A percentile compares a stretch with the other conserved stretches of the same genome.
phyloP scores from a whole-genome alignment of 1,140 invertebrate genomes.

The Paraescarpia echinospica region DNA sequence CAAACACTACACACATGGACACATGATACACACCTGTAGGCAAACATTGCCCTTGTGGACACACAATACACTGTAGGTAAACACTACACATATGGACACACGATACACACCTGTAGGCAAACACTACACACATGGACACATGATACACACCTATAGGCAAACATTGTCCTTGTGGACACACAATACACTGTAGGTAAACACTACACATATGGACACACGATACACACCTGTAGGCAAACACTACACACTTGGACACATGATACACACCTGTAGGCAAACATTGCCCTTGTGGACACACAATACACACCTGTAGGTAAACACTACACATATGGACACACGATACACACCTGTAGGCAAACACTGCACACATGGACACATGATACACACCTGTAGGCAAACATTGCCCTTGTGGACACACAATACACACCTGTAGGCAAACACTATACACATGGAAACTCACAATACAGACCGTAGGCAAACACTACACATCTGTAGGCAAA shows the following conservation, averaged over 20 bases:
- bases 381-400: not conserved
- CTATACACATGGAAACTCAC: too few relatives aligned
- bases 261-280: not conserved
- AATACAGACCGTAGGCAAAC: not conserved
- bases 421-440: too few relatives aligned
- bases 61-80: too few relatives aligned
- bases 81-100: too few relatives aligned
- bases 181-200: not conserved
- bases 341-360: not conserved
- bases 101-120: too few relatives aligned
- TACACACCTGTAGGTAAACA: not conserved
- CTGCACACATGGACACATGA: not conserved
- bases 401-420: not conserved
- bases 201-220: not conserved
- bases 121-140: too few relatives aligned
- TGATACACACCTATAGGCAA: not conserved
- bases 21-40: too few relatives aligned
- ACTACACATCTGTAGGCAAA: not conserved
- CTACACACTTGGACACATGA: not conserved
- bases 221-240: not conserved
- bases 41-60: too few relatives aligned
- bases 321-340: not conserved
- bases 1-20: too few relatives aligned
- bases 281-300: not conserved
- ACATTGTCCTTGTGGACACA: not conserved